A percentile compares a stretch with the other conserved stretches of the same genome.
Evolutionary conservation across 2,113 vertebrate genomes (phyloP).

Genomic region (Takifugu flavidus): DNA sequence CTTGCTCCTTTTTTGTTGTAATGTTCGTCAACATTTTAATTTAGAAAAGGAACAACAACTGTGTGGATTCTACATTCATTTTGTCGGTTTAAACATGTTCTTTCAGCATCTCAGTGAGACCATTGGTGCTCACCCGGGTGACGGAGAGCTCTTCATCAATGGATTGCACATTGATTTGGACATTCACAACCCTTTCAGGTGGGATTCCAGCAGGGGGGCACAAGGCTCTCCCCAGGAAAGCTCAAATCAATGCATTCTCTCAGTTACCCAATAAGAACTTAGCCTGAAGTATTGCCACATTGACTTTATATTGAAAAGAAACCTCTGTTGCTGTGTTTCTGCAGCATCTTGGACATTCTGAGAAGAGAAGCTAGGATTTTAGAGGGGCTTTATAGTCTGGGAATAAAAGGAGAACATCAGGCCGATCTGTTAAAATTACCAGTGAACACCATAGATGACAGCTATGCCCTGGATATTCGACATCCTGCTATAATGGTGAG

Average conservation of each 20-base stretch:
- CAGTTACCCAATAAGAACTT: constrained; percentile 8
- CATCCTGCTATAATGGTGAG: constrained; percentile 88
- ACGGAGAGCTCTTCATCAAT: constrained; percentile 87
- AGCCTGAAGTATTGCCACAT: constrained; percentile 3
- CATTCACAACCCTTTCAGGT: constrained; percentile 90
- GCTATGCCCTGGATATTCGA: constrained; percentile 87
- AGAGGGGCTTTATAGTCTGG: constrained; percentile 87
- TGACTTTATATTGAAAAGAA: constrained; percentile 1
- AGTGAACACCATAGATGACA: constrained; percentile 70
- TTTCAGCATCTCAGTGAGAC: constrained; percentile 81
- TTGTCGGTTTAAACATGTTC: constrained; percentile 32
- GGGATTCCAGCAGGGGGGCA: constrained; percentile 39
- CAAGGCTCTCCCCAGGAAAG: constrained; percentile 12
- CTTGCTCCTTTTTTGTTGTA: constrained; percentile 2
- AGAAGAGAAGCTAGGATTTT: constrained; percentile 85
- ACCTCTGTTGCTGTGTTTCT: constrained; percentile 13
- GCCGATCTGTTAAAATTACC: constrained; percentile 81
- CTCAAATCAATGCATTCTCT: constrained; percentile 6
- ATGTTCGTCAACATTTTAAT: constrained; percentile 2
- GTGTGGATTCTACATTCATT: constrained; percentile 15
- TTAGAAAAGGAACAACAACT: constrained; percentile 18
- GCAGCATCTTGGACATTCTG: constrained; percentile 80
- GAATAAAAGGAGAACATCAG: constrained; percentile 79
- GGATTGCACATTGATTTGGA: constrained; percentile 87
- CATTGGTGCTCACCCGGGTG: constrained; percentile 86